Evolutionary conservation across 1,140 invertebrate genomes (phyloP), one percentile per base, ranked within the genome.

Genomic region (Ceratina calcarata): DNA sequence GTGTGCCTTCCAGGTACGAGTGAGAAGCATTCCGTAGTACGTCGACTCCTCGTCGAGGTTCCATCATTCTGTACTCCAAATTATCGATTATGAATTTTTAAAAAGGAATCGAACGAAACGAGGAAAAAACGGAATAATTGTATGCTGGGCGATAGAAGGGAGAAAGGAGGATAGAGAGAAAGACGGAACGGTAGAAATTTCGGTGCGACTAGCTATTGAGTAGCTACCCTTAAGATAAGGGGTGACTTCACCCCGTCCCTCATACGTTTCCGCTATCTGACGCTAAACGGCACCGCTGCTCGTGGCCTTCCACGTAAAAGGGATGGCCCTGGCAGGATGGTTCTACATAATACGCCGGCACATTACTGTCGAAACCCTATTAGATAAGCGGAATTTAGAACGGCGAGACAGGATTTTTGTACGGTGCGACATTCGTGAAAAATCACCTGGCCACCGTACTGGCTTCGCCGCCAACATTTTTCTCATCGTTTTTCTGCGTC

Each of bases 141-240:
- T 13, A 24, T 49, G 27, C 22, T 1, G 24, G n/a, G 7, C 16
- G 53, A 45, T 45, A 10, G 37, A 10, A 45, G 1, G 45, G n/a
- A 18, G 45, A 15, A 65, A 22, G 32, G 51, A 18, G 18, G 27
- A 51, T n/a, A 22, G 18, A 32, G 82, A 65, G 79, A 76, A 70
- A 66, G 72, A 71, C 77, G 75, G 84, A 79, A 72, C 82, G 80
- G 73, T 84, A 86, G 88, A 81, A 85, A 78, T 85, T 83, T 83
- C 74, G 87, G 83, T 84, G 86, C 86, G 89, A 84, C 79, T 88
- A 88, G 90, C 90, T 91, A 92, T 92, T 91, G 91, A 92, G 91
- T 91, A 90, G 87, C 86, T 91, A 87, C 90, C 91, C 90, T 91
- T 91, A 91, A 91, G 91, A 92, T 91, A 92, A 92, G 90, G 37